Base-by-base conservation (phyloP, 2,888 invertebrate genomes). In the Cheilosia grossa region DNA sequence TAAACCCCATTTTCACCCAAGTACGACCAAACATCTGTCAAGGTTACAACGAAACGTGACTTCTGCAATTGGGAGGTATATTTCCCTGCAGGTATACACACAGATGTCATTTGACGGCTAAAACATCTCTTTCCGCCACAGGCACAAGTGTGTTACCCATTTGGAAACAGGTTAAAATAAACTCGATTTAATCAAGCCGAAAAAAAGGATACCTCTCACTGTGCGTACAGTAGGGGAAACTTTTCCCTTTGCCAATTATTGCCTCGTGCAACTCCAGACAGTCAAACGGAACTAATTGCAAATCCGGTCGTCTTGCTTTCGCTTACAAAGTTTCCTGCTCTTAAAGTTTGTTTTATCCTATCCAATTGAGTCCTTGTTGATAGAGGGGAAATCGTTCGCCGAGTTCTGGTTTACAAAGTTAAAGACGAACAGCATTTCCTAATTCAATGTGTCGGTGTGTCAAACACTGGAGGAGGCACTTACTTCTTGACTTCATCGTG, bases 261-360 rank as follows among this genome's bases (percentile, higher is more conserved):
- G 44, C 17, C 44, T 17, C 17, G 15, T 15, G 49, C 33, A 49
- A 24, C 63, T 24, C 21, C 9, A 37, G 33, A 37, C 33, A 13
- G 21, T 13, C 15, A 13, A 37, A 33, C 4, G 42, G 19, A 24
- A 10, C 66, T 53, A 66, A 66, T 66, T 66, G 40, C 33, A 13
- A 64, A 51, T 9, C 9, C 9, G 30, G 30, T 30, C 30, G 7
- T 7, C 9, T 2, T 30, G 9, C 7, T 30, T 4, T 30, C 30
- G 30, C 7, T 0, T 9, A 30, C 9, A 30, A 51, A 53, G 66
- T 53, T n/a, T 44, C n/a, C 44, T 17, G 15, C 44, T 47, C 27
- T 37, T 27, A 9, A 40, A 64, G 9, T 64, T 64, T 37, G 51
- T n/a, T 51, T 51, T 37, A n/a, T 47, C 17, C 21, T 30, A 7